Evolutionary conservation across 2,888 invertebrate species (phyloP), one percentile per base, ranked within the genome.

Genomic region (Epinotia brunnichana): DNA sequence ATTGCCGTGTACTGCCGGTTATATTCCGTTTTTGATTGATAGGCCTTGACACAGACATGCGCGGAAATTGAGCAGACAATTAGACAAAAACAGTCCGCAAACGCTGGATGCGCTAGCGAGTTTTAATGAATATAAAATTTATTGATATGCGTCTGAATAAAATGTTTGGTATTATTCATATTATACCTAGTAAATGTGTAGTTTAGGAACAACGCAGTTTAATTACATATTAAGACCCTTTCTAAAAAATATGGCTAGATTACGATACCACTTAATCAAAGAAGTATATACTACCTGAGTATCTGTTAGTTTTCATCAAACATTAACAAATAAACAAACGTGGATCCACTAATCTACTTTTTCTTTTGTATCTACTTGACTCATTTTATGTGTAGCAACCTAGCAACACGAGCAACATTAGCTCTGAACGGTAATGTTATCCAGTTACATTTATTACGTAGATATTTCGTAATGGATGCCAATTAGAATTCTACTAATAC

Each of bases 1-100:
- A 62, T 69, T 51, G 35, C 54, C 56, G 62, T 61, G 29, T 68
- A 39, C 51, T 73, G 63, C 68, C 69, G 68, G 73, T 69, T 69
- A 61, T 67, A 56, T 68, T 62, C 67, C 61, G 72, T 73, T 44
- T 71, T 44, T 71, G 74, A 74, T 68, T 67, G 67, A 63, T 70
- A 51, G 66, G 54, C 74, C 74, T 74, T 74, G 74, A 72, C 74
- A 74, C 61, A 72, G 60, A 69, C 71, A 61, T 48, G 61, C 61
- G 53, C 48, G 54, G 63, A 60, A 63, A 69, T 69, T 57, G 41
- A 66, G n/a, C 63, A 68, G 11, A 56, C 62, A 59, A 56, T 68
- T 66, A 59, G 69, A 69, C 56, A 66, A 62, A 67, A 70, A 69
- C 66, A 48, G 56, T 41, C 39, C 15, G 10, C 19, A 51, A n/a